These are phyloP conservation scores for Danio aesculapii DNA, from an alignment of 2,797 vertebrate genomes.

Conservation along the genomic window DNA sequence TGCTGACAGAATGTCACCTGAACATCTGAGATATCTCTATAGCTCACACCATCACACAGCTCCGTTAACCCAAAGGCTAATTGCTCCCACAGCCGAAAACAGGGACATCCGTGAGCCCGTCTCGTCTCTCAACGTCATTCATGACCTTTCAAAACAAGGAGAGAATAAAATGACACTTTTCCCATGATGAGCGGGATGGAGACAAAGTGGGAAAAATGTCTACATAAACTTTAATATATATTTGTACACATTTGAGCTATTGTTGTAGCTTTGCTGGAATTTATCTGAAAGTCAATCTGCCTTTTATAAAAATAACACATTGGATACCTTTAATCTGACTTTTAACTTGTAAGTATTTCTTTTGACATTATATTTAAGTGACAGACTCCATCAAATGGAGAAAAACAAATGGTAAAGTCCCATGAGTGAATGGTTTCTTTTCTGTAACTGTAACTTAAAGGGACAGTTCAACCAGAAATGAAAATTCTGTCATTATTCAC, in stretches of 20 bases:
- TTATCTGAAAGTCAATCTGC: neutral
- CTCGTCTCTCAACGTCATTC: constrained; percentile 52
- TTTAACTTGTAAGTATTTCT: neutral
- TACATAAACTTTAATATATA: neutral
- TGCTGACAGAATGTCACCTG: constrained; percentile 55
- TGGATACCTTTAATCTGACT: neutral
- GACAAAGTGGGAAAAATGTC: neutral
- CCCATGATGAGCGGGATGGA: neutral
- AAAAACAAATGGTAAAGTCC: neutral
- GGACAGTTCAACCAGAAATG: too few species aligned
- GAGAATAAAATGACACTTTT: constrained; percentile 34
- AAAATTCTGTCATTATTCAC: too few species aligned
- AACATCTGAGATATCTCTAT: constrained; percentile 47
- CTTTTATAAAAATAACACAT: neutral
- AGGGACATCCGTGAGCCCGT: constrained; percentile 47
- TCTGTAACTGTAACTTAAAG: neutral
- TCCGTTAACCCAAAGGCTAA: constrained; percentile 47
- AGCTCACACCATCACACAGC: constrained; percentile 37
- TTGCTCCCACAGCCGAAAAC: constrained; percentile 43
- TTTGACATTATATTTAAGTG: neutral
- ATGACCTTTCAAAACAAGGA: constrained; percentile 59
- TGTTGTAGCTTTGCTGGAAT: neutral
- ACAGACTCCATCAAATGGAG: neutral
- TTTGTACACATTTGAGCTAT: neutral
- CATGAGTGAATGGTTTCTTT: neutral